Conservation (phyloP, 2,888 invertebrate species). For the Marasmarcha lunaedactyla region DNA sequence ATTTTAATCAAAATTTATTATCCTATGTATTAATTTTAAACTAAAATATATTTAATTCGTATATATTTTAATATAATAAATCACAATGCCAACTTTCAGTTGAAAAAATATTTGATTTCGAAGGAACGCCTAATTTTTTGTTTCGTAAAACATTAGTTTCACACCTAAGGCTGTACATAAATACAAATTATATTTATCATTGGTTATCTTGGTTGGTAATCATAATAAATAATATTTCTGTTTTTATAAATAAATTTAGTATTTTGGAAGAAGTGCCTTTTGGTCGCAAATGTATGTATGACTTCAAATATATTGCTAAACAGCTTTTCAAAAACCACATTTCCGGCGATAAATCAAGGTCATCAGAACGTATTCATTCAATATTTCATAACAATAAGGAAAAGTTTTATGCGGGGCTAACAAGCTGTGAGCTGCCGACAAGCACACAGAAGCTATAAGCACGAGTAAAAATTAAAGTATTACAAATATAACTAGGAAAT, state of each 20-base stretch:
- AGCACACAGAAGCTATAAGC: background rate
- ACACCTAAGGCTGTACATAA: conserved; percentile 19
- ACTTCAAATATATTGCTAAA: too few relatives aligned
- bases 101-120: conserved; percentile 34
- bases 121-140: conserved; percentile 24
- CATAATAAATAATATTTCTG: background rate
- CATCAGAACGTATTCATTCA: background rate
- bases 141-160: conserved; percentile 20
- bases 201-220: background rate
- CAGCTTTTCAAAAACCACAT: background rate
- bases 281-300: too few relatives aligned
- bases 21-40: conserved; percentile 44
- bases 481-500: background rate
- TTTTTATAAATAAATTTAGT: conserved; percentile 4
- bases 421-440: background rate
- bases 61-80: conserved; percentile 51
- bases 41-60: conserved; percentile 45
- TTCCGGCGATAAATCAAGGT: background rate
- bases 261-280: background rate
- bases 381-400: background rate
- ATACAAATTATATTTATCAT: background rate
- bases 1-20: conserved; percentile 34
- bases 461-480: conserved; percentile 1
- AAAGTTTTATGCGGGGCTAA: background rate
- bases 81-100: conserved; percentile 68